Percentiles rank a stretch among this genome's conserved stretches.
Conservation (phyloP, 1,140 invertebrate species). For the Nomia melanderi region DNA sequence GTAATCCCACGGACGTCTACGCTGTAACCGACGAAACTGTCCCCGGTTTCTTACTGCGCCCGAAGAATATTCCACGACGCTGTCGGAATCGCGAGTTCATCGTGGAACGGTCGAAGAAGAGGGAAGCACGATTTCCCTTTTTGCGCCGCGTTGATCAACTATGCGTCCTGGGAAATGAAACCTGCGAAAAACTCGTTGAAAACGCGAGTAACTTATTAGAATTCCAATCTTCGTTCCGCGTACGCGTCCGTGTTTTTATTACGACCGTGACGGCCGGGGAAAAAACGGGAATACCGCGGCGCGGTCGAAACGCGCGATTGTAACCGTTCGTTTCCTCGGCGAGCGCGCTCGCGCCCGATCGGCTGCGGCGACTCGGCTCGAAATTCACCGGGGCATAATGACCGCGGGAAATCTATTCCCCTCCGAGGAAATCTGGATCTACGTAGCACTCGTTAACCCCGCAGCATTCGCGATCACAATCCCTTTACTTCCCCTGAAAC, state of each 20-base stretch:
- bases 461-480: not conserved
- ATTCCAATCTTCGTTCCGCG: constrained; percentile 42
- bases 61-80: not conserved
- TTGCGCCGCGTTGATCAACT: not conserved
- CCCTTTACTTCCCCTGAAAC: not conserved
- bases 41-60: not conserved
- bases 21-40: constrained; percentile 8
- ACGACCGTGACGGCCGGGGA: not conserved
- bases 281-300: constrained; percentile 37
- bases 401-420: not conserved
- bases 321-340: too few species aligned
- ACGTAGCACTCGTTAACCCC: not conserved
- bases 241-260: constrained; percentile 23
- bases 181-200: not conserved
- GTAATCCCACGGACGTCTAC: constrained; percentile 38
- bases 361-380: not conserved
- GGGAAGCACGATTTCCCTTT: not conserved
- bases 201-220: constrained; percentile 41
- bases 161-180: not conserved
- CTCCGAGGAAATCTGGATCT: not conserved
- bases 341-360: not conserved
- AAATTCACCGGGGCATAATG: not conserved
- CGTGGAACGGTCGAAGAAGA: too few species aligned
- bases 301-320: not conserved
- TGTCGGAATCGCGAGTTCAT: not conserved